Percentiles rank a stretch among this genome's conserved stretches.
phyloP scores from a whole-genome alignment of 2,888 invertebrate genomes.

The Bhutanitis thaidina region DNA sequence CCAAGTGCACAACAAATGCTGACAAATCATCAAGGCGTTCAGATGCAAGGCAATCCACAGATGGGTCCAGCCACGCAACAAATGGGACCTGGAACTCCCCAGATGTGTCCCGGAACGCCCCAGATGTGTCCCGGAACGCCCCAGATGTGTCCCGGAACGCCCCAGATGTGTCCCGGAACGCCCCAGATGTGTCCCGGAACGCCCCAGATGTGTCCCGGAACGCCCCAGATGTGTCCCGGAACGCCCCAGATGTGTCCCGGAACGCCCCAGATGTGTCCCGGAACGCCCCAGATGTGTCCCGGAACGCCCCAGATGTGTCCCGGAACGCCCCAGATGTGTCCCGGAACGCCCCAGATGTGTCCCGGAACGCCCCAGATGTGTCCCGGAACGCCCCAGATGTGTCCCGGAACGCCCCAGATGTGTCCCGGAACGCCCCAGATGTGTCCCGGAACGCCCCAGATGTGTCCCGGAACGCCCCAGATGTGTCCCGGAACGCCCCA shows the following conservation, averaged over 20 bases:
- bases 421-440: too few relatives aligned
- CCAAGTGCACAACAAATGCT: slow-evolving; percentile 39
- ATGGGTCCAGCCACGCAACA: slow-evolving; percentile 45
- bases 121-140: slow-evolving; percentile 52
- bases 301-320: slow-evolving; percentile 68
- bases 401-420: too few relatives aligned
- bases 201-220: slow-evolving; percentile 53
- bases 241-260: slow-evolving; percentile 54
- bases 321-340: too few relatives aligned
- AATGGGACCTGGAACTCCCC: slow-evolving; percentile 46
- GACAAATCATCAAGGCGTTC: slow-evolving; percentile 29
- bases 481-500: too few relatives aligned
- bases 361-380: too few relatives aligned
- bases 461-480: too few relatives aligned
- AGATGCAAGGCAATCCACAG: slow-evolving; percentile 36
- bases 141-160: slow-evolving; percentile 41
- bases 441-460: too few relatives aligned
- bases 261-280: slow-evolving; percentile 66
- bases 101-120: slow-evolving; percentile 49
- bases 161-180: slow-evolving; percentile 41
- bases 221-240: slow-evolving; percentile 47
- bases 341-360: too few relatives aligned
- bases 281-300: slow-evolving; percentile 69
- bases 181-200: slow-evolving; percentile 51
- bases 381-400: too few relatives aligned